phyloP scores from a whole-genome alignment of 1,140 invertebrate species.

The Tetramorium alpestre region DNA sequence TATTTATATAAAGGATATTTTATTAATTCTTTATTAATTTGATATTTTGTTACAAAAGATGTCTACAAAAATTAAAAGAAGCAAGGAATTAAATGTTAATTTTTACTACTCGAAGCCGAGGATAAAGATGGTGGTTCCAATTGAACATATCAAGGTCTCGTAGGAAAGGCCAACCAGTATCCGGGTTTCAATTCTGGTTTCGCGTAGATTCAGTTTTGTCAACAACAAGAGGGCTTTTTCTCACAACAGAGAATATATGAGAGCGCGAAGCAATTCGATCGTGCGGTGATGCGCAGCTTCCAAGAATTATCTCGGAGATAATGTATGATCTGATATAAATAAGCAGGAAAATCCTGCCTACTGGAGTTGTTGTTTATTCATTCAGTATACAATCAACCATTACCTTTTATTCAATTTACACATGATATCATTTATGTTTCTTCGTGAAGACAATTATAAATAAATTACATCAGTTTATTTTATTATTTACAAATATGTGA shows the following conservation, averaged over 20 bases:
- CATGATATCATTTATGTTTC: background rate
- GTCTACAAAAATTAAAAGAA: background rate
- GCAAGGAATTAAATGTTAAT: slow-evolving; percentile 25
- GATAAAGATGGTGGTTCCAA: slow-evolving; percentile 75
- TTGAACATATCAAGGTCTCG: slow-evolving; percentile 81
- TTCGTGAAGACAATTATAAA: background rate
- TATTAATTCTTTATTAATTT: background rate
- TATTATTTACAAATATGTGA: no score
- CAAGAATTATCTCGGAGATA: slow-evolving; percentile 43
- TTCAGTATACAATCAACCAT: background rate
- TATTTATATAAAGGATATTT: background rate
- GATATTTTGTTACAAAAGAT: background rate
- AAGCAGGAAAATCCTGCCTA: slow-evolving; percentile 50
- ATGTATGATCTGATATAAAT: slow-evolving; percentile 59
- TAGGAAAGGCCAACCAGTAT: slow-evolving; percentile 76
- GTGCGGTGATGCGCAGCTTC: slow-evolving; percentile 60
- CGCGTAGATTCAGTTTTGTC: slow-evolving; percentile 77
- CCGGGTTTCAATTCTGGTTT: slow-evolving; percentile 71
- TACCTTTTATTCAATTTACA: background rate
- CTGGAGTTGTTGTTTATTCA: slow-evolving; percentile 18
- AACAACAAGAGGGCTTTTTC: slow-evolving; percentile 66
- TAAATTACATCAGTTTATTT: background rate
- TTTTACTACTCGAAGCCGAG: slow-evolving; percentile 29
- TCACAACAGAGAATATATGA: slow-evolving; percentile 44
- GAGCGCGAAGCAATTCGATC: slow-evolving; percentile 55